Evolutionary conservation across 2,113 vertebrate genomes (phyloP).

Genomic region (Tautogolabrus adspersus): DNA sequence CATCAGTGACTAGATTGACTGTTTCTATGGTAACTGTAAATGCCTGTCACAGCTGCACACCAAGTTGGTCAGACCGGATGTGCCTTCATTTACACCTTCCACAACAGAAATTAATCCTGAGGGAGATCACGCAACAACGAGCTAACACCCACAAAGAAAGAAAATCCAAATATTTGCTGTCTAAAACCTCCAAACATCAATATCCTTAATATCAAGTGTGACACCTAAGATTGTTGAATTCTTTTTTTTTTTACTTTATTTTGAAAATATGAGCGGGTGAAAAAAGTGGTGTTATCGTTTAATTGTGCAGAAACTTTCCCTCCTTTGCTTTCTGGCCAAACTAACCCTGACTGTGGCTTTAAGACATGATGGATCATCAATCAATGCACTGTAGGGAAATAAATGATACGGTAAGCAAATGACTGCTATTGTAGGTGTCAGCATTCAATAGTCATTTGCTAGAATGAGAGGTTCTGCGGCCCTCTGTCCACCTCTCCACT

Average conservation of each 20-base stretch:
- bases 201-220: no score
- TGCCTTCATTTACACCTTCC: no score
- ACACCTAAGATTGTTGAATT: no score
- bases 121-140: no score
- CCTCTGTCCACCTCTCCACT: constrained; percentile 43
- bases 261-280: background rate
- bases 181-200: no score
- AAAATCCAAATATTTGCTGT: no score
- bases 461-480: constrained; percentile 40
- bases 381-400: constrained; percentile 51
- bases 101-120: no score
- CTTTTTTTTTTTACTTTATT: background rate
- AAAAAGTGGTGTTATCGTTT: background rate
- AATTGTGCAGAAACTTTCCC: background rate
- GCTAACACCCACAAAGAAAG: no score
- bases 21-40: no score
- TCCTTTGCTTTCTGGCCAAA: constrained; percentile 8
- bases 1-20: no score
- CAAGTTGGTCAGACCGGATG: no score
- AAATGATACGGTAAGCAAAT: constrained; percentile 60
- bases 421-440: constrained; percentile 63
- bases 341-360: constrained; percentile 21
- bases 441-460: constrained; percentile 58
- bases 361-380: constrained; percentile 58
- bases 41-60: no score